Base-by-base conservation (phyloP, 1,140 invertebrate species). In the Meloidogyne floridensis region DNA sequence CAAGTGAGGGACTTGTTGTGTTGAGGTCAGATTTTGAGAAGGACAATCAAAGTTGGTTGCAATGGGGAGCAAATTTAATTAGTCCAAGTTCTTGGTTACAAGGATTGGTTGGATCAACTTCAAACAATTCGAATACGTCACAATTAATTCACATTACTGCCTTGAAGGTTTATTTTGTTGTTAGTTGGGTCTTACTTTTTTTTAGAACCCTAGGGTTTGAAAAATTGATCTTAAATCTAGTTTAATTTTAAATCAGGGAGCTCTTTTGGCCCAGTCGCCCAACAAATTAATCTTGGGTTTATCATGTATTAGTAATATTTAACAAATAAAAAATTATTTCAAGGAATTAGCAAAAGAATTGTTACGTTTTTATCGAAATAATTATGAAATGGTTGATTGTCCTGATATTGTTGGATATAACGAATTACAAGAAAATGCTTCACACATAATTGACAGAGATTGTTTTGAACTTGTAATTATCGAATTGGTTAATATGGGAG, bases 401-500 rank as follows among this genome's bases (percentile, higher is more conserved):
- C 82, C 87, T n/a, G 87, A 88, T 77, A 88, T 88, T 8, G 85
- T 88, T 10, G 86, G 77, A 2, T 88, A 87, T 69, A 73, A 87
- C 42, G 88, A 88, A n/a, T 78, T 88, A 51, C 78, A 84, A 42
- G 69, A 83, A 42, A 73, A 80, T 18, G 53, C 84, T 15, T 18
- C 54, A 18, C 8, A 82, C 42, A 72, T 89, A 9, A 80, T 90
- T 47, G 56, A 56, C 2, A n/a, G 47, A 9, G 77, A 82, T 15
- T 75, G 73, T n/a, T 88, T 89, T 75, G 85, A 90, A 51, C 74
- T 89, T n/a, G 87, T 89, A 15, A 70, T 88, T 18, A 78, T 89
- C 13, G 83, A 90, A 43, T 54, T 88, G 0, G 75, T 83, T 32
- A 74, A 83, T 20, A 73, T 74, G 65, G 87, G 89, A 11, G 87